Conservation (phyloP, 2,888 invertebrate genomes). For the Camponotus fellah region DNA sequence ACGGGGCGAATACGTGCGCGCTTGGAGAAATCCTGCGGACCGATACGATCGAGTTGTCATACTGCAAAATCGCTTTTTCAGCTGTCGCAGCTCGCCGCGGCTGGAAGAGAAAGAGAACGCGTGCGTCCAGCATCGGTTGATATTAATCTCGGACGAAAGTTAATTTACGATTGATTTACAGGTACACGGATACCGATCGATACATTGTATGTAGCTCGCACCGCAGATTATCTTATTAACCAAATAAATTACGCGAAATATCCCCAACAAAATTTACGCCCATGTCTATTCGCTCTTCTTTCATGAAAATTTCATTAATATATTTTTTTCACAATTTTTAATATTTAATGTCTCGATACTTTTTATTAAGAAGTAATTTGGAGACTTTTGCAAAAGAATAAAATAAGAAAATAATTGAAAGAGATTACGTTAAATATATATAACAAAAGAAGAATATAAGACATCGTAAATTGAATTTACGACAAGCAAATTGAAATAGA, state of each 20-base stretch:
- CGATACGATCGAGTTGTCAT: constrained; percentile 57
- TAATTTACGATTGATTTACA: constrained; percentile 58
- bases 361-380: neutral
- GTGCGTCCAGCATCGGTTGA: constrained; percentile 32
- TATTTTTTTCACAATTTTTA: neutral
- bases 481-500: neutral
- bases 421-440: neutral
- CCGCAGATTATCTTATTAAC: constrained; percentile 43
- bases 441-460: neutral
- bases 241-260: constrained; percentile 29
- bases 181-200: constrained; percentile 48
- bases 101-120: constrained; percentile 6
- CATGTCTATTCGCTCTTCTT: neutral
- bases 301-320: neutral
- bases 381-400: too few relatives aligned
- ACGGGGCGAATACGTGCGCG: constrained; percentile 61
- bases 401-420: neutral
- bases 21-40: constrained; percentile 41
- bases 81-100: constrained; percentile 11
- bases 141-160: constrained; percentile 55
- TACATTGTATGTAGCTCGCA: constrained; percentile 13
- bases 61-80: constrained; percentile 54
- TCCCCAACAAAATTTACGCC: neutral
- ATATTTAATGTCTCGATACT: neutral
- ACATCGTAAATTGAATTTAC: neutral